A percentile compares a stretch with the other conserved stretches of the same genome.
Evolutionary conservation across 2,888 invertebrate species (phyloP).

Genomic region (Heliothis peltigera): DNA sequence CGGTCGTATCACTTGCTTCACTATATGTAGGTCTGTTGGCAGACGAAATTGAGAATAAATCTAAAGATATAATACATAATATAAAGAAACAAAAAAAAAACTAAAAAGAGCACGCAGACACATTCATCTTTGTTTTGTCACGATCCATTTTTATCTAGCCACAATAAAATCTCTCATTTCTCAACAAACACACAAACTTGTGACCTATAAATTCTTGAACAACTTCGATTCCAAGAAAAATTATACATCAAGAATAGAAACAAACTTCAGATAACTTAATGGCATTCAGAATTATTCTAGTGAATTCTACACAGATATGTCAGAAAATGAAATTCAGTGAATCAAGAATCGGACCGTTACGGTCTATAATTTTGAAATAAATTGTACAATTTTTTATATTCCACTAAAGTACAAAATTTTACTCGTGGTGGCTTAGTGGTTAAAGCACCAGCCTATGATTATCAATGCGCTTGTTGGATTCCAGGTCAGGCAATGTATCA

Average conservation of each 20-base stretch:
- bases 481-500: no score
- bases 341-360: not conserved
- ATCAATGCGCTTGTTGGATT: no score
- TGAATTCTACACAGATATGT: slow-evolving; percentile 1
- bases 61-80: not conserved
- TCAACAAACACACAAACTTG: slow-evolving; percentile 10
- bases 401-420: no score
- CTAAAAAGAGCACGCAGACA: not conserved
- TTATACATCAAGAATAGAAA: slow-evolving; percentile 28
- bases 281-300: slow-evolving; percentile 2
- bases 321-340: slow-evolving; percentile 6
- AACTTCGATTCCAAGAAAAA: slow-evolving; percentile 8
- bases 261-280: slow-evolving; percentile 17
- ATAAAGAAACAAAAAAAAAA: not conserved
- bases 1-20: no score
- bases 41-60: no score
- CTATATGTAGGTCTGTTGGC: no score
- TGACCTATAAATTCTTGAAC: slow-evolving; percentile 12
- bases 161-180: slow-evolving; percentile 10
- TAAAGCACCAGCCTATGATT: no score
- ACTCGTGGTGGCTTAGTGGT: no score
- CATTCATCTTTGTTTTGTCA: slow-evolving; percentile 1
- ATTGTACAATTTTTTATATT: not conserved
- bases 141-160: not conserved
- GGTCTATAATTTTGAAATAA: not conserved